Conservation (phyloP, 2,113 vertebrate genomes). For the Saguinus midas region DNA sequence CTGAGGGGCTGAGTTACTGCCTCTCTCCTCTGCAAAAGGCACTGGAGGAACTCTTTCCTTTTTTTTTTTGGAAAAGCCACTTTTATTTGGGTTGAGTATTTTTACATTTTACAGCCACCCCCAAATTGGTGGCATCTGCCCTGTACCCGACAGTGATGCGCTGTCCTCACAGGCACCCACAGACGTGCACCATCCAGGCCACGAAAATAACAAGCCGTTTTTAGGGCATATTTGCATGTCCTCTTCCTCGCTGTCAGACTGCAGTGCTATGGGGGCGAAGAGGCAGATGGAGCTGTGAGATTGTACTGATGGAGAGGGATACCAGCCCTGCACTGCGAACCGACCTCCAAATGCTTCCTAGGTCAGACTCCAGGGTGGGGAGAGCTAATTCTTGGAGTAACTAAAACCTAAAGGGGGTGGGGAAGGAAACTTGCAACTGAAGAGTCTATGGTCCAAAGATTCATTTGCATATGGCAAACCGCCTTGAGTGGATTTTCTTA, state of each 20-base stretch:
- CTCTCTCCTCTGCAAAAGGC: background rate
- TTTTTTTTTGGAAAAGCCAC: background rate
- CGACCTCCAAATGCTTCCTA: background rate
- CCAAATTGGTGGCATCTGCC: constrained; percentile 65
- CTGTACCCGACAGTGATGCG: constrained; percentile 68
- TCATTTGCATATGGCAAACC: background rate
- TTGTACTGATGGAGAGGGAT: background rate
- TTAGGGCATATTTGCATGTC: constrained; percentile 77
- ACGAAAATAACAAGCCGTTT: constrained; percentile 69
- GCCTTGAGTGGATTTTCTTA: background rate
- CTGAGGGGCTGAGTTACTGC: background rate
- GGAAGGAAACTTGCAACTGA: background rate
- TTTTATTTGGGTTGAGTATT: constrained; percentile 73
- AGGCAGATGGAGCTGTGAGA: background rate
- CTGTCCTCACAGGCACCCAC: constrained; percentile 69
- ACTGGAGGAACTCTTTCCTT: background rate
- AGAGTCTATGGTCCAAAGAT: background rate
- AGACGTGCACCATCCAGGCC: constrained; percentile 35
- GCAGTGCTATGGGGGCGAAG: background rate
- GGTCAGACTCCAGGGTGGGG: background rate
- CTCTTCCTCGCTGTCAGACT: constrained; percentile 44
- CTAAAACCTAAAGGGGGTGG: background rate
- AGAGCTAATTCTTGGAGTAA: background rate
- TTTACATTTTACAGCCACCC: constrained; percentile 74
- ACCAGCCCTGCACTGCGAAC: background rate